Evolutionary conservation across 2,113 vertebrate species (phyloP), one percentile per base, ranked within the genome.

Genomic region (Anser cygnoides): DNA sequence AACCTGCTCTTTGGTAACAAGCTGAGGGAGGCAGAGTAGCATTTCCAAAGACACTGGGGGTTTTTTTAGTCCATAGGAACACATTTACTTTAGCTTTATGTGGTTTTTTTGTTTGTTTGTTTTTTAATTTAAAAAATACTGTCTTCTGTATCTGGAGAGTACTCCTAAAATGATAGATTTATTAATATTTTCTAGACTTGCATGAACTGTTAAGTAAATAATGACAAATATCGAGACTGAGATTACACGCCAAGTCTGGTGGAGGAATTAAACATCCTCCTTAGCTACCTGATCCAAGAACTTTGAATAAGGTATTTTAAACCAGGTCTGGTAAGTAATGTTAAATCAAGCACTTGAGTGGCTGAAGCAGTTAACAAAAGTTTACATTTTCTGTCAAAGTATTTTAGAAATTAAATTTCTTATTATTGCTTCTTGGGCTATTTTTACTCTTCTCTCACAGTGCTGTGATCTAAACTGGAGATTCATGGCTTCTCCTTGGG

Each of bases 1-100:
- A 86, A 97, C 59, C 37, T 90, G 25, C 54, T 94, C 68, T 96
- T 96, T 88, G 43, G 84, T 96, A 93, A 86, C 67, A 84, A 79
- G 82, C 83, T 89, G 61, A 89, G 92, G 80, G 66, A 92, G 74
- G 62, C 14, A 6, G 10, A 84, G 68, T 3, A 0, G 44, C 75
- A 66, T 82, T 93, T 92, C 77, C 76, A 61, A 88, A 89, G 55
- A 79, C 90, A 17, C 18, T 63, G 31, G 65, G 87, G 90, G 26
- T 37, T 93, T 92, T 95, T 78, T 81, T 57, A 83, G 65, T 81
- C 71, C 93, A 77, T 82, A 93, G 37, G 80, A 96, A 84, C 23
- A 86, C 94, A n/a, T 90, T 90, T 87, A 73, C 82, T 85, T 91
- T 72, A 86, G 37, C 39, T 77, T 93, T 76, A 61, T 66, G 63